These are phyloP conservation scores for Rhegmatorhina hoffmannsi DNA, from an alignment of 2,113 vertebrate genomes.

Conservation along the genomic window DNA sequence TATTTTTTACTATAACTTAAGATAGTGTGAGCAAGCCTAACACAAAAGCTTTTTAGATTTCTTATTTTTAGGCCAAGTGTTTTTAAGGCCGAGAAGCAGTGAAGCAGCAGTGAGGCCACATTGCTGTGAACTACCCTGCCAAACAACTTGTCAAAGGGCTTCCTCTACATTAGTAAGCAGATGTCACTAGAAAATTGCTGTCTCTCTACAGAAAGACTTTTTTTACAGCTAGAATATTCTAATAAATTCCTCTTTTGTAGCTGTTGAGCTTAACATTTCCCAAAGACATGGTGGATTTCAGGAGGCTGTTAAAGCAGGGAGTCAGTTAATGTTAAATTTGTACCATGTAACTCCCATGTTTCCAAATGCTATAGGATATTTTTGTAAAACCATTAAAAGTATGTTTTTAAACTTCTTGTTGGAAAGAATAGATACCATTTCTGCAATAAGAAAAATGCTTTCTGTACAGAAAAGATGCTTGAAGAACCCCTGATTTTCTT, in stretches of 20 bases:
- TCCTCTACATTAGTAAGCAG: background rate
- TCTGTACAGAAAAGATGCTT: background rate
- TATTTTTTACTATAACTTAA: background rate
- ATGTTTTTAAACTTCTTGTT: background rate
- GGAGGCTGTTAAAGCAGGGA: background rate
- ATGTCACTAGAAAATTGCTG: background rate
- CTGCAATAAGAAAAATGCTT: background rate
- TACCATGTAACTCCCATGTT: background rate
- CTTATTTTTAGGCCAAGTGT: fast-evolving
- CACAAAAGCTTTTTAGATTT: background rate
- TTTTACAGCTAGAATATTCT: background rate
- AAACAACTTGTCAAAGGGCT: background rate
- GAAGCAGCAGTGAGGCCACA: background rate
- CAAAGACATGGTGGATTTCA: background rate
- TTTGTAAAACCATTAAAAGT: background rate
- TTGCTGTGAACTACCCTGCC: background rate
- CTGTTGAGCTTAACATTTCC: background rate
- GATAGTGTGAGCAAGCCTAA: background rate
- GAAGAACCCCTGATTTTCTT: background rate
- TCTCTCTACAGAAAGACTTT: fast-evolving
- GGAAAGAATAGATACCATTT: background rate
- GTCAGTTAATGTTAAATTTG: background rate
- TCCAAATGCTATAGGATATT: background rate
- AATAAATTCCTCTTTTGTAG: background rate
- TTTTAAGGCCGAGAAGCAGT: background rate